Evolutionary conservation across 2,797 vertebrate genomes (phyloP), one percentile per base, ranked within the genome.

Genomic region (Crenichthys baileyi): DNA sequence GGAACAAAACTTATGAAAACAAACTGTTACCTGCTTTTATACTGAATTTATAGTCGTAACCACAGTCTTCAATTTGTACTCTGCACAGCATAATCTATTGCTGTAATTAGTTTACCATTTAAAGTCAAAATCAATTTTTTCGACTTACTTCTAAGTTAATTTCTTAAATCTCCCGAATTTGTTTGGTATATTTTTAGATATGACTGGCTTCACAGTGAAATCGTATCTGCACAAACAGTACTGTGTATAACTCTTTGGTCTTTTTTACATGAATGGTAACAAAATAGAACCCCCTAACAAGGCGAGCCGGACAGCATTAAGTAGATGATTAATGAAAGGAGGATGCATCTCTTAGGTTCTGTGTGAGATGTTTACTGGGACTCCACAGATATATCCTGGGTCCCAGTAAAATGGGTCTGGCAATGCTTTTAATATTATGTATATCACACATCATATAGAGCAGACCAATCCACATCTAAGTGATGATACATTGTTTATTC

Each of bases 401-500:
- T 50, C 11, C 48, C 13, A 3, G 16, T 53, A 20, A n/a, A n/a
- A 36, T 68, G 5, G 41, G 39, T 53, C 51, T 51, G 50, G 16
- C 3, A 18, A 51, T 16, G 50, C 73, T 75, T 81, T 84, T 36
- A 22, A 61, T 60, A 68, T 73, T 15, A 85, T 87, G 73, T 77
- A 46, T 85, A 82, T 88, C 82, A 82, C 82, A 77, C 79, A 79
- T 79, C 80, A 73, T 58, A 81, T 58, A 82, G 53, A 78, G 63
- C 78, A 85, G 86, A 87, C 76, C 71, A 39, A 44, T 68, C 82
- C 60, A 65, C 15, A 61, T 83, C 65, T 24, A 63, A 80, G 71
- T 63, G 71, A 41, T 91, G 84, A 85, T 79, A 79, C 80, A 80
- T 88, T 88, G 82, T 90, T 91, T 82, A 88, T 87, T 88, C 58